phyloP scores from a whole-genome alignment of 2,888 invertebrate genomes.

The Caenorhabditis sp. region DNA sequence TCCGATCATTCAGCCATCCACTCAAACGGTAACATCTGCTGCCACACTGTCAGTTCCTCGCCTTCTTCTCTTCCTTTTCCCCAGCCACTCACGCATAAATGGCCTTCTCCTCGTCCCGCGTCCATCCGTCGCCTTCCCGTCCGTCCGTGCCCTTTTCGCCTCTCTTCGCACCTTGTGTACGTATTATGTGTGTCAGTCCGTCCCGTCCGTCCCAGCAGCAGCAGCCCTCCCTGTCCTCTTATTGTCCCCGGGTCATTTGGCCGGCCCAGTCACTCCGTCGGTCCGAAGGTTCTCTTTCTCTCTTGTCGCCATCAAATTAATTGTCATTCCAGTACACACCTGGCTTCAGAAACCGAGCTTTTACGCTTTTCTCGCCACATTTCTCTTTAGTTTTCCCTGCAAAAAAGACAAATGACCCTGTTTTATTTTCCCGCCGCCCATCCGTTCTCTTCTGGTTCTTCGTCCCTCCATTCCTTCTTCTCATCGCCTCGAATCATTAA shows the following conservation, averaged over 20 bases:
- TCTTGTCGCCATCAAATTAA: constrained; percentile 25
- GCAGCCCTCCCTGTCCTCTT: constrained; percentile 31
- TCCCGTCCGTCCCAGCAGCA: not conserved
- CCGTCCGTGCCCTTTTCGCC: constrained; percentile 2
- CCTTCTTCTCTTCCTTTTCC: too few species aligned
- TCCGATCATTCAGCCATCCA: too few species aligned
- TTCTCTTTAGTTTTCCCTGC: not conserved
- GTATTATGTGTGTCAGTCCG: constrained; percentile 52
- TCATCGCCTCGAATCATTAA: not conserved
- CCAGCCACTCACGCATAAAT: constrained; percentile 33
- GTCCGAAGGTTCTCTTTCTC: not conserved
- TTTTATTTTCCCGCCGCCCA: not conserved
- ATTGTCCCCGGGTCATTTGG: constrained; percentile 29
- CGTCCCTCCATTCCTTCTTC: too few species aligned
- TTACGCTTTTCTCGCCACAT: constrained; percentile 10
- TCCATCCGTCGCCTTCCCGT: constrained; percentile 30
- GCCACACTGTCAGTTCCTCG: constrained; percentile 16
- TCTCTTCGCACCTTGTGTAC: constrained; percentile 55
- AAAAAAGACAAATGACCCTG: not conserved
- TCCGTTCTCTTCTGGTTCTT: too few species aligned
- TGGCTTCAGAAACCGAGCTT: constrained; percentile 22
- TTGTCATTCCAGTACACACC: constrained; percentile 42
- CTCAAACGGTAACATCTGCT: constrained; percentile 32
- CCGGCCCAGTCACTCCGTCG: too few species aligned
- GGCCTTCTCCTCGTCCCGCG: constrained; percentile 46